phyloP scores from a whole-genome alignment of 64 coral and sea anemone species.

The Montipora foliosa region DNA sequence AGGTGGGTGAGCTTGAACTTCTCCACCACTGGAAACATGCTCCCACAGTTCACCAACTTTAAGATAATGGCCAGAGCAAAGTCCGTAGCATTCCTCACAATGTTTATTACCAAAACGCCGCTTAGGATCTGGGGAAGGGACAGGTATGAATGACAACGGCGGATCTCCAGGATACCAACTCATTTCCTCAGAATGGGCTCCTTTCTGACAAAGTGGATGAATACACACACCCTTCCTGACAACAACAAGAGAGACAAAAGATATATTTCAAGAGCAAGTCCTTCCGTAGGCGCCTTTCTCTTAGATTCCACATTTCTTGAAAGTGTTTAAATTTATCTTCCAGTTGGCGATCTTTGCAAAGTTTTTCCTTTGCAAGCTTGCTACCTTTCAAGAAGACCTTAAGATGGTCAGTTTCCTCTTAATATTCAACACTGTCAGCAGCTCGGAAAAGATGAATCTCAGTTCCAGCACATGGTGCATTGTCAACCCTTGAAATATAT shows the following conservation, averaged over 20 bases:
- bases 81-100: slow-evolving; percentile 34
- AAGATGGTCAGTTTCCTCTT: slow-evolving; percentile 37
- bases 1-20: no score
- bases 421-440: neutral
- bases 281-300: slow-evolving; percentile 22
- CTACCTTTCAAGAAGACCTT: slow-evolving; percentile 69
- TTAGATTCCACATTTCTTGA: slow-evolving; percentile 32
- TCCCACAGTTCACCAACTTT: slow-evolving; percentile 49
- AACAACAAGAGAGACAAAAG: slow-evolving; percentile 52
- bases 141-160: slow-evolving; percentile 29
- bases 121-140: slow-evolving; percentile 48
- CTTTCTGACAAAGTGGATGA: slow-evolving; percentile 56
- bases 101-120: slow-evolving; percentile 9
- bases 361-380: slow-evolving; percentile 26
- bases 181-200: neutral
- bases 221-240: slow-evolving; percentile 20
- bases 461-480: slow-evolving; percentile 49
- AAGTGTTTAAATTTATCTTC: neutral
- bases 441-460: slow-evolving; percentile 57
- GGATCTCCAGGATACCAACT: slow-evolving; percentile 63
- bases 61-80: slow-evolving; percentile 64
- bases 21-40: neutral
- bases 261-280: slow-evolving; percentile 67
- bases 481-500: slow-evolving; percentile 50
- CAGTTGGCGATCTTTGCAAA: slow-evolving; percentile 19